These are phyloP conservation scores for Takifugu ocellatus DNA, from an alignment of 2,797 vertebrate genomes.

Conservation along the genomic window DNA sequence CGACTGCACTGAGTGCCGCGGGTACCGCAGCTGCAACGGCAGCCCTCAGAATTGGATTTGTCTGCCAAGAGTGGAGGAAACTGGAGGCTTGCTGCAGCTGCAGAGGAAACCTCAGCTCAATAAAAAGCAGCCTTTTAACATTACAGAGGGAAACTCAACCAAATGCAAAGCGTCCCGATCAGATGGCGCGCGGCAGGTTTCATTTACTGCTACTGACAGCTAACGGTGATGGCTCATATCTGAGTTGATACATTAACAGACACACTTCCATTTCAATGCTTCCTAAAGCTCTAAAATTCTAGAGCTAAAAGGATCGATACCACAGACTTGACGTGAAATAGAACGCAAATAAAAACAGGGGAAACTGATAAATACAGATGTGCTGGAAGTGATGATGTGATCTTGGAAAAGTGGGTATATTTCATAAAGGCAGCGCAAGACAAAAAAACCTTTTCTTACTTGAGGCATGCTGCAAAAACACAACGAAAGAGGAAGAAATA, in stretches of 20 bases:
- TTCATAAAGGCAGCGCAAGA: no score
- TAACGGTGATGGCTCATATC: background rate
- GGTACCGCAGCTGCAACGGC: constrained; percentile 28
- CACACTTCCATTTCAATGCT: background rate
- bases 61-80: constrained; percentile 47
- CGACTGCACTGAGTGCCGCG: no score
- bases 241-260: no score
- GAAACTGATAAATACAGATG: no score
- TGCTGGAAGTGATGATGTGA: no score
- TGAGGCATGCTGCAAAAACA: no score
- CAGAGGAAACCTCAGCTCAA: constrained; percentile 37
- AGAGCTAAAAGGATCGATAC: background rate
- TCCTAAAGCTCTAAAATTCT: background rate
- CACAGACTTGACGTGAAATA: background rate
- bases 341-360: no score
- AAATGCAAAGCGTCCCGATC: background rate
- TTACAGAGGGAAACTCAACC: constrained; percentile 10
- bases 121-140: constrained; percentile 30
- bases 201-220: constrained; percentile 4
- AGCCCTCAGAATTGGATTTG: constrained; percentile 55
- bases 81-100: constrained; percentile 43
- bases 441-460: no score
- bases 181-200: no score
- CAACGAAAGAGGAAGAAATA: background rate
- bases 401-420: no score